phyloP scores from a whole-genome alignment of 2,888 invertebrate species.

The Ophraella communa region DNA sequence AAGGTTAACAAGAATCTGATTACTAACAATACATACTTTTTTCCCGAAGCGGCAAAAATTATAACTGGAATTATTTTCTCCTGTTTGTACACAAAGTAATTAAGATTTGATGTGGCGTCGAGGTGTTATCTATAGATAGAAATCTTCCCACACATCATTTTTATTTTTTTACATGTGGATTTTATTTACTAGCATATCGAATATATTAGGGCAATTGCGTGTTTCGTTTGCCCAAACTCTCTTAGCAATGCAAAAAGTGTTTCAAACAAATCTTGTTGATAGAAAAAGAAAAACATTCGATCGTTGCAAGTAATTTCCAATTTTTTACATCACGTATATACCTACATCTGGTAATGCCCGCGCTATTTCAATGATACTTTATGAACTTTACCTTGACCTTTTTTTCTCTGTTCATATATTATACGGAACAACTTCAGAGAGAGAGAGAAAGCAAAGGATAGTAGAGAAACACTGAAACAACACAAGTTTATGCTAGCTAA shows the following conservation, averaged over 20 bases:
- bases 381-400: conserved; percentile 19
- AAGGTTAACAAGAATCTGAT: conserved; percentile 5
- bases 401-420: conserved; percentile 13
- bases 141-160: no score
- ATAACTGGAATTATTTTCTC: neutral
- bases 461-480: neutral
- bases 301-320: neutral
- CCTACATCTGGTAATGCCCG: conserved; percentile 11
- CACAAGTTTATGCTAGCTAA: neutral
- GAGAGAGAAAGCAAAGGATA: no score
- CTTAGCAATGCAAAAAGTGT: no score
- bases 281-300: neutral
- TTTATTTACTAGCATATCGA: no score
- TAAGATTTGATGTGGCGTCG: neutral
- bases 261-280: no score
- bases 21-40: neutral
- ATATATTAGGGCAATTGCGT: no score
- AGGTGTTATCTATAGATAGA: no score
- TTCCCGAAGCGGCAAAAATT: neutral
- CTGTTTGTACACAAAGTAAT: neutral
- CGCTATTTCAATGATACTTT: conserved; percentile 19
- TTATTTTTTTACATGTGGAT: no score
- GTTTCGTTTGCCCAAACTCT: no score
- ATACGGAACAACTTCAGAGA: conserved; percentile 12
- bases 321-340: neutral